Conservation (phyloP, 2,888 invertebrate genomes). For the Clepsis dumicolana region DNA sequence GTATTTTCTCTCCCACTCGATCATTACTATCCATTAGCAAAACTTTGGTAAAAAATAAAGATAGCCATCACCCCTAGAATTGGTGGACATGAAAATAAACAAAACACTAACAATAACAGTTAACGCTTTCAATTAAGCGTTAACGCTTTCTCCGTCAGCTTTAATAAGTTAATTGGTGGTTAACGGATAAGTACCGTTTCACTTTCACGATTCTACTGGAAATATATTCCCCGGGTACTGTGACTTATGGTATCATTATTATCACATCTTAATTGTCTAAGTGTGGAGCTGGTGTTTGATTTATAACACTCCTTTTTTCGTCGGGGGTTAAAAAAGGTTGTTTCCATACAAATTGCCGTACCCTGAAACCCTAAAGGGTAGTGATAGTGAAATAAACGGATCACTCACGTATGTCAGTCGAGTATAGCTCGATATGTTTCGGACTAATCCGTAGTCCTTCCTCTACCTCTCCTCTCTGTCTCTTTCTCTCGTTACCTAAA, state of each 20-base stretch:
- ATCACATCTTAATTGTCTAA: constrained; percentile 10
- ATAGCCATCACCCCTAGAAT: constrained; percentile 8
- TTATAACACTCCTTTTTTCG: too few relatives aligned
- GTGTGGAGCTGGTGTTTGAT: not conserved
- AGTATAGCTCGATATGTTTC: too few relatives aligned
- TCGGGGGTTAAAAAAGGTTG: too few relatives aligned
- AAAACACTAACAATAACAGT: constrained; percentile 39
- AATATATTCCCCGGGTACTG: constrained; percentile 35
- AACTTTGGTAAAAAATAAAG: constrained; percentile 16
- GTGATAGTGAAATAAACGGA: too few relatives aligned
- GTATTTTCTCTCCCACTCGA: not conserved
- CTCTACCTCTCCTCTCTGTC: too few relatives aligned
- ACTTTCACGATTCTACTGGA: constrained; percentile 33
- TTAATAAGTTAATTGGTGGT: constrained; percentile 42
- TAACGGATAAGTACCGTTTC: constrained; percentile 25
- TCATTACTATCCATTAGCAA: not conserved
- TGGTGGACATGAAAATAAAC: constrained; percentile 30
- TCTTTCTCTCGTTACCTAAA: too few relatives aligned
- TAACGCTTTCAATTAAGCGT: constrained; percentile 41
- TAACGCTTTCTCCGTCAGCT: constrained; percentile 34
- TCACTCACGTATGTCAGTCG: too few relatives aligned
- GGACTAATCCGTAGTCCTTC: too few relatives aligned
- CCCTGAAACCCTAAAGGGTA: too few relatives aligned
- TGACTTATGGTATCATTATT: constrained; percentile 31
- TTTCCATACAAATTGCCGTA: too few relatives aligned